Evolutionary conservation across 2,113 vertebrate genomes (phyloP), one percentile per base, ranked within the genome.

Genomic region (Rattus norvegicus): DNA sequence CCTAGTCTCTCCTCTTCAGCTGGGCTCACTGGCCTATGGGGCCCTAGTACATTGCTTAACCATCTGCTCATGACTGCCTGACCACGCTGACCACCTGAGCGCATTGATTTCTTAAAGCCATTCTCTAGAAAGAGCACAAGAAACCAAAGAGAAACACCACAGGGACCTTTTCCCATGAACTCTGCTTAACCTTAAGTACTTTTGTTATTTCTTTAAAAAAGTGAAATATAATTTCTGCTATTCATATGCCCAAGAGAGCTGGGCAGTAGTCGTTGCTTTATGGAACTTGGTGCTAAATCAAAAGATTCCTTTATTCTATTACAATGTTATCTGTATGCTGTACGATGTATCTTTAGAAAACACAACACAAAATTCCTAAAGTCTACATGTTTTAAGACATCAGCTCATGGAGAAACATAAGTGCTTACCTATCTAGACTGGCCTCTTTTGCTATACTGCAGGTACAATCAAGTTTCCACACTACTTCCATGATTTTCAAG

Each of bases 161-260:
- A 43, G 3, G 2, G 39, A 63, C 79, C 72, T 83, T 79, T 88
- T 59, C 17, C 81, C 65, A 4, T 22, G 26, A n/a, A 36, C 52
- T 94, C 90, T 88, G 43, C 69, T 93, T 96, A 30, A 91, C 77
- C n/a, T 88, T 49, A 89, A 3, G n/a, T 36, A 75, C 17, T 72
- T n/a, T 67, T 72, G 75, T 85, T 92, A 65, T 75, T 76, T 88
- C 85, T 90, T 61, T 93, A 90, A 75, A 94, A 93, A 96, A 83
- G 16, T 52, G 79, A 85, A 96, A 93, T 63, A 20, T 47, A 79
- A 91, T 88, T 72, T 95, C 88, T 85, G 70, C 70, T 94, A 83
- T 72, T 96, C n/a, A 10, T 54, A 22, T 77, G 91, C 93, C 91
- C 88, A 93, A 91, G 95, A 52, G 52, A 47, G 52, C 69, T 84